Conservation (phyloP, 2,888 invertebrate genomes). For the Embidobia sp. region DNA sequence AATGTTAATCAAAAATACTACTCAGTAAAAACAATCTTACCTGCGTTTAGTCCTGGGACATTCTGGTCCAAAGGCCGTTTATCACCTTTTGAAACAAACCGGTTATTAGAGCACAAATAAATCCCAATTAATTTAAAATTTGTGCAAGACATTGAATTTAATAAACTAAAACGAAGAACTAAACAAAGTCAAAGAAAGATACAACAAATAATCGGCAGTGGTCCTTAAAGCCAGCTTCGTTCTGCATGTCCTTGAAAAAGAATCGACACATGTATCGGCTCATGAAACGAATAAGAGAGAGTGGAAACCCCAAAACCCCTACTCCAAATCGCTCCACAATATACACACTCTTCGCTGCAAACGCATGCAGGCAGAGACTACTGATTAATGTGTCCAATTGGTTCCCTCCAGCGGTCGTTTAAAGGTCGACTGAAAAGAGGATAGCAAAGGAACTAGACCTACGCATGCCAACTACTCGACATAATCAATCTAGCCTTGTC, state of each 20-base stretch:
- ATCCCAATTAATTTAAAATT: neutral
- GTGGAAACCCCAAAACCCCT: constrained; percentile 34
- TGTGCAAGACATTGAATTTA: constrained; percentile 58
- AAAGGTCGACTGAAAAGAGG: constrained; percentile 38
- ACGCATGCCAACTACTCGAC: constrained; percentile 59
- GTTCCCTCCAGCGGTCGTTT: too few relatives aligned
- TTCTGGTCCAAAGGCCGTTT: constrained; percentile 76
- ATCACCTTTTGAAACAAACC: constrained; percentile 77
- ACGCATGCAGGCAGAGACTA: constrained; percentile 41
- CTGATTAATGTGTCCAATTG: constrained; percentile 20
- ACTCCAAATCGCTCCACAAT: constrained; percentile 15
- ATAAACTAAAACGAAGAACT: constrained; percentile 48
- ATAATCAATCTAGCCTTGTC: constrained; percentile 27
- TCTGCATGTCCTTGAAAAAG: constrained; percentile 6
- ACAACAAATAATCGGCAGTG: constrained; percentile 65
- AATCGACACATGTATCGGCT: constrained; percentile 8
- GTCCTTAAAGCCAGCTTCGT: neutral
- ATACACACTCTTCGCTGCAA: too few relatives aligned
- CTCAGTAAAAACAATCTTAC: constrained; percentile 63
- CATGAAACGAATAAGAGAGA: constrained; percentile 31
- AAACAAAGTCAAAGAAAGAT: constrained; percentile 49
- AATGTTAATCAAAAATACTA: neutral
- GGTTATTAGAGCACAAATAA: constrained; percentile 8
- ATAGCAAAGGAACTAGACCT: constrained; percentile 48
- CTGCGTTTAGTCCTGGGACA: constrained; percentile 73